Base-by-base conservation (phyloP, 2,797 vertebrate species). In the Lerista edwardsae region DNA sequence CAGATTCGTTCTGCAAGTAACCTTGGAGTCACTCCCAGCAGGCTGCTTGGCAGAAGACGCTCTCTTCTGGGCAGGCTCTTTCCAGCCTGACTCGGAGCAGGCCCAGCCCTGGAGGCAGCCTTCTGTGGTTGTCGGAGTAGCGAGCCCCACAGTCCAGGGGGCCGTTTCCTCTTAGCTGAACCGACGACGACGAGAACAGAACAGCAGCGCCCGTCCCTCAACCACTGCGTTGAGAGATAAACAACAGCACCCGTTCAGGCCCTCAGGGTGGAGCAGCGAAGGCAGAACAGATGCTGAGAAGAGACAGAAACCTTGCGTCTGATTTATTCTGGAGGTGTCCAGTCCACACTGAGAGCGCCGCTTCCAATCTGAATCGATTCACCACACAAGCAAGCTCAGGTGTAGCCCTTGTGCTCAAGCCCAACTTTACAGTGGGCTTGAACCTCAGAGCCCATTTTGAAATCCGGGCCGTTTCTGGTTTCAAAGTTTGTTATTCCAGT, bases 391-490 rank as follows among this genome's bases (percentile, higher is more conserved):
- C 41, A n/a, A 68, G 21, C 6, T 64, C 64, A 41, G 15, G 71
- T 14, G 71, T 84, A 44, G 67, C 11, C 67, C n/a, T 1, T 83
- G 0, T 51, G n/a, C 67, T 89, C 0, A 0, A 68, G 69, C 25
- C 84, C 78, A 68, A 87, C 31, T 76, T 55, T 83, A 80, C 29
- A 87, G 44, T 80, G 41, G 55, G 61, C 80, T 84, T 29, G n/a
- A n/a, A n/a, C 51, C 47, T 75, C 62, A 77, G 86, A 67, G 73
- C 55, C 34, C 71, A 57, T 77, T 61, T 86, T 86, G 82, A 87
- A 91, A 91, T 84, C 87, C 39, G 47, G 84, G 59, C 84, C 62
- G 73, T 88, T 93, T 75, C 77, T 80, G 80, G 80, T 67, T 88
- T 0, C 0, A 85, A 84, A 77, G 29, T 78, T 88, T 84, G 61